phyloP scores from a whole-genome alignment of 2,113 vertebrate genomes.

The Toxotes chatareus region DNA sequence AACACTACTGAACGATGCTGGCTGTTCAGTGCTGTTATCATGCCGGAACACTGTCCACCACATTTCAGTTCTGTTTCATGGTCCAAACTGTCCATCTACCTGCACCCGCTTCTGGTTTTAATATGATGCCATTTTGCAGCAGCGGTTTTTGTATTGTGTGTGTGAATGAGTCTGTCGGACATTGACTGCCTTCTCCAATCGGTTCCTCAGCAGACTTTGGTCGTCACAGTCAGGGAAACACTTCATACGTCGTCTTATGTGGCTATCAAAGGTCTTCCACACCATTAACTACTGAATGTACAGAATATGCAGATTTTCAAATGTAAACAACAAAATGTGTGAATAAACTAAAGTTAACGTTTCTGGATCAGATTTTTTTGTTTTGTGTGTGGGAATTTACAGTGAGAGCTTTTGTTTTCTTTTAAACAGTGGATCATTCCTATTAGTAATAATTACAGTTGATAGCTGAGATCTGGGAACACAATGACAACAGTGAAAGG shows the following conservation, averaged over 20 bases:
- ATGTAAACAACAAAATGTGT: constrained; percentile 61
- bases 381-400: constrained; percentile 1
- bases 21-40: neutral
- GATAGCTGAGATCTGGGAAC: neutral
- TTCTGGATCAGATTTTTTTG: neutral
- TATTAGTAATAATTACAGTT: neutral
- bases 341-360: constrained; percentile 73
- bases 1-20: neutral
- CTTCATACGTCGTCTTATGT: constrained; percentile 41
- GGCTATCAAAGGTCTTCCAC: constrained; percentile 76
- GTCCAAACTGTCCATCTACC: neutral
- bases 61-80: neutral
- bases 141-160: constrained; percentile 29
- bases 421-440: neutral
- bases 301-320: constrained; percentile 73
- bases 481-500: neutral
- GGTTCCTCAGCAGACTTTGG: constrained; percentile 37
- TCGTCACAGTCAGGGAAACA: constrained; percentile 56
- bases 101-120: constrained; percentile 3
- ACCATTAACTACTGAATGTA: constrained; percentile 78
- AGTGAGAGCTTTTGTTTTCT: neutral
- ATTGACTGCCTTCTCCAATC: constrained; percentile 36
- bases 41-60: neutral
- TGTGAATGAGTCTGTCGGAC: constrained; percentile 18
- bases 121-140: constrained; percentile 20